Conservation (phyloP, 2,113 vertebrate species). For the Pyrgilauda ruficollis region DNA sequence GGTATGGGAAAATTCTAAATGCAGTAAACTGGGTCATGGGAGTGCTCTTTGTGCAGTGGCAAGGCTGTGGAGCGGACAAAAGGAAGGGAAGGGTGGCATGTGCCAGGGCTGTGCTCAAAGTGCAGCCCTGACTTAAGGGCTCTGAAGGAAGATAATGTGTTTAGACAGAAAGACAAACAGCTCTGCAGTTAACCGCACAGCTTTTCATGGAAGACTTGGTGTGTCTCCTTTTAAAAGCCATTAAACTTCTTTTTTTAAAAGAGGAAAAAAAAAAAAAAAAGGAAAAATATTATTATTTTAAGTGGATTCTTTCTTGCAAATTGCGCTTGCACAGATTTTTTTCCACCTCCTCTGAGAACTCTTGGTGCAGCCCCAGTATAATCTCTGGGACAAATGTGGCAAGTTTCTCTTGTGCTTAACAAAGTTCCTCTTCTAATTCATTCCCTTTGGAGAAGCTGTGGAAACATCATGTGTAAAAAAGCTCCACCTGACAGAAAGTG, state of each 20-base stretch:
- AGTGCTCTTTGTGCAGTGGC: neutral
- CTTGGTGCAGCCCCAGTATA: neutral
- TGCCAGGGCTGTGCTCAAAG: neutral
- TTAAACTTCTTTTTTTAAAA: neutral
- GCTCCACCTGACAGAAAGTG: neutral
- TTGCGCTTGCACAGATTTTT: neutral
- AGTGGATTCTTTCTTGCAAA: neutral
- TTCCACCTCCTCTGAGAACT: neutral
- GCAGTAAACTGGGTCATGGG: neutral
- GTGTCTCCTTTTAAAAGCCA: neutral
- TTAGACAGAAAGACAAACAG: neutral
- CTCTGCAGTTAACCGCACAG: neutral
- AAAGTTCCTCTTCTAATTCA: neutral
- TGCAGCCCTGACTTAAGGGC: neutral
- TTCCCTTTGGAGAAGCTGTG: neutral
- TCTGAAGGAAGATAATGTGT: neutral
- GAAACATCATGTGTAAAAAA: neutral
- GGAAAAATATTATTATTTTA: neutral
- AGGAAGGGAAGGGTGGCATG: neutral
- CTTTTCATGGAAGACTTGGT: neutral
- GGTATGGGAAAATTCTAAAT: neutral
- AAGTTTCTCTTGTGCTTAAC: neutral
- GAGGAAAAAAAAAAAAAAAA: accelerated
- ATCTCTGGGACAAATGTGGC: neutral
- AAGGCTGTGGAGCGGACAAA: neutral